phyloP scores from a whole-genome alignment of 53 echinoderm and acorn worm species.

The Paracentrotus lividus region DNA sequence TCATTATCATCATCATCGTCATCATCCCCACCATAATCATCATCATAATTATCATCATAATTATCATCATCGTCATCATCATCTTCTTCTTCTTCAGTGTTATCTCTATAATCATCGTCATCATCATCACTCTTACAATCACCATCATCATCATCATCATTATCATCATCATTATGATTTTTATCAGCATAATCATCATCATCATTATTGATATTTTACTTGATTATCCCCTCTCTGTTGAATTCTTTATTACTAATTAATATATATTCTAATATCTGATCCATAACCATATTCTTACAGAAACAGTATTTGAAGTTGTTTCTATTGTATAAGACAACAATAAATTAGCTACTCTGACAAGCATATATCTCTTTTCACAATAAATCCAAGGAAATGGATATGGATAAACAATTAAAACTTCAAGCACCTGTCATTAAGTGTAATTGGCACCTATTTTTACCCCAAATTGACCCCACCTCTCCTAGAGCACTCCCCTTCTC shows the following conservation, averaged over 20 bases:
- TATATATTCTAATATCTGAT: no score
- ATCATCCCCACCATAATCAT: neutral
- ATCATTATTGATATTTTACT: neutral
- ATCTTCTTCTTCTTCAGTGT: neutral
- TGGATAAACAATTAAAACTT: neutral
- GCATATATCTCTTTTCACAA: neutral
- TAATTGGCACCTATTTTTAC: conserved; percentile 57
- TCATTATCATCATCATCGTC: conserved; percentile 9
- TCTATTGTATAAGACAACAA: neutral
- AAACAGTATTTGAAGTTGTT: neutral
- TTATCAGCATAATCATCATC: neutral
- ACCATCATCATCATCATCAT: neutral
- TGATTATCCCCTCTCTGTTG: no score
- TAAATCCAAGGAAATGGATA: neutral
- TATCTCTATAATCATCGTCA: neutral
- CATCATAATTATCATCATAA: neutral
- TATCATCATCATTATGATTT: neutral
- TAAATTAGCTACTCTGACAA: neutral
- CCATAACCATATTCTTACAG: no score
- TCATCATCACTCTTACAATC: neutral
- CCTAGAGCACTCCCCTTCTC: conserved; percentile 21
- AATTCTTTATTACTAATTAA: no score
- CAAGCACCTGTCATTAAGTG: neutral
- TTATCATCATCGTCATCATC: conserved; percentile 7
- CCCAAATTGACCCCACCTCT: neutral